phyloP scores from a whole-genome alignment of 2,888 invertebrate species.

The Nezara viridula region DNA sequence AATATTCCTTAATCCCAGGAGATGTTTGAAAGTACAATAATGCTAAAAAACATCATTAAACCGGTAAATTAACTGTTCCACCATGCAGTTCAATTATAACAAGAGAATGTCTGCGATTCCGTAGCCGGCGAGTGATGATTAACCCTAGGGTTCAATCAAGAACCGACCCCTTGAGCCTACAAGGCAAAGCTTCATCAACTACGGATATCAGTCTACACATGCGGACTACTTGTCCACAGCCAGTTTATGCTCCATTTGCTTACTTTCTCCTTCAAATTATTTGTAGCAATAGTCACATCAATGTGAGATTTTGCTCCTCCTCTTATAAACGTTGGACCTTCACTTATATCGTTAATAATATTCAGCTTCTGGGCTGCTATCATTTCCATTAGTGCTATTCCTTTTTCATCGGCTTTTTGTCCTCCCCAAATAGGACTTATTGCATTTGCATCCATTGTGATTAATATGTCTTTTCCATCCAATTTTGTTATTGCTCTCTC shows the following conservation, averaged over 20 bases:
- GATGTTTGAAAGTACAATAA: too few species aligned
- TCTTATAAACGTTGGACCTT: conserved; percentile 5
- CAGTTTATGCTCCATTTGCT: background rate
- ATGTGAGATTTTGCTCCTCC: background rate
- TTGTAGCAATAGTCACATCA: background rate
- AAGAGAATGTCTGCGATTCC: too few species aligned
- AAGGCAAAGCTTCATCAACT: too few species aligned
- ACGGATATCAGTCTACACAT: background rate
- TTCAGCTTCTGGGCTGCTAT: background rate
- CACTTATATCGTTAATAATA: background rate
- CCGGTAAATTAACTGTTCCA: too few species aligned
- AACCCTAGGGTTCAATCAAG: too few species aligned
- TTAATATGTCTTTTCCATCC: background rate
- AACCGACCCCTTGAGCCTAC: too few species aligned
- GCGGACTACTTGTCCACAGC: background rate
- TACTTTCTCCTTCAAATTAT: background rate
- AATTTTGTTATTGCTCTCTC: background rate
- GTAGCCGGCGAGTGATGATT: too few species aligned
- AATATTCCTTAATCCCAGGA: too few species aligned
- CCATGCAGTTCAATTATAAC: too few species aligned
- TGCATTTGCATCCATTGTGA: background rate
- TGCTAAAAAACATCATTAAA: too few species aligned
- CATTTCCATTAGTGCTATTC: background rate
- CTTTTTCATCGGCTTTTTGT: background rate
- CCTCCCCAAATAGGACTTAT: conserved; percentile 25